Evolutionary conservation across 2,113 vertebrate genomes (phyloP).

Genomic region (Poicephalus meyeri): DNA sequence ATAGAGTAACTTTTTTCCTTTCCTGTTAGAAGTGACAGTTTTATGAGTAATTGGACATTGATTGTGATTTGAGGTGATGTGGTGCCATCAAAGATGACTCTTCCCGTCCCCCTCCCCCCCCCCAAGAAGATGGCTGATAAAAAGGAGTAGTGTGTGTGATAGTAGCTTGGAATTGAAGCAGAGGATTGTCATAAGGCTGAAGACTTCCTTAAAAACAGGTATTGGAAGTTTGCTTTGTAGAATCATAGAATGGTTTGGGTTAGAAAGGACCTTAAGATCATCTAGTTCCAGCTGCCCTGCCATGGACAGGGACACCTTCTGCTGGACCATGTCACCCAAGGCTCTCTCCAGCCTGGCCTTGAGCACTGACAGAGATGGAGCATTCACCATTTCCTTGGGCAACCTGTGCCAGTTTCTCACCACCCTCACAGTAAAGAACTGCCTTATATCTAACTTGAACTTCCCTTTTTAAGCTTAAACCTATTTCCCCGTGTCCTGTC

Average conservation of each 20-base stretch:
- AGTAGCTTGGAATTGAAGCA: not conserved
- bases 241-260: not conserved
- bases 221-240: not conserved
- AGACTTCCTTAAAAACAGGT: not conserved
- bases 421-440: not conserved
- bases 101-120: rapidly evolving
- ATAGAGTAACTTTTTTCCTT: not conserved
- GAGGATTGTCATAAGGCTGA: not conserved
- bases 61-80: not conserved
- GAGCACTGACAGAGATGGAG: not conserved
- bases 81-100: not conserved
- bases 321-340: not conserved
- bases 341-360: not conserved
- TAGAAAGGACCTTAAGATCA: not conserved
- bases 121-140: not conserved
- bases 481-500: not conserved
- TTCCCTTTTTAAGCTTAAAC: not conserved
- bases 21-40: not conserved
- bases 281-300: not conserved
- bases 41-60: not conserved
- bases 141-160: not conserved
- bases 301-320: not conserved
- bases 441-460: not conserved
- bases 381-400: not conserved
- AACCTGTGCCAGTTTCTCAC: not conserved